Evolutionary conservation across 1,140 invertebrate genomes (phyloP).

Genomic region (Portunus trituberculatus): DNA sequence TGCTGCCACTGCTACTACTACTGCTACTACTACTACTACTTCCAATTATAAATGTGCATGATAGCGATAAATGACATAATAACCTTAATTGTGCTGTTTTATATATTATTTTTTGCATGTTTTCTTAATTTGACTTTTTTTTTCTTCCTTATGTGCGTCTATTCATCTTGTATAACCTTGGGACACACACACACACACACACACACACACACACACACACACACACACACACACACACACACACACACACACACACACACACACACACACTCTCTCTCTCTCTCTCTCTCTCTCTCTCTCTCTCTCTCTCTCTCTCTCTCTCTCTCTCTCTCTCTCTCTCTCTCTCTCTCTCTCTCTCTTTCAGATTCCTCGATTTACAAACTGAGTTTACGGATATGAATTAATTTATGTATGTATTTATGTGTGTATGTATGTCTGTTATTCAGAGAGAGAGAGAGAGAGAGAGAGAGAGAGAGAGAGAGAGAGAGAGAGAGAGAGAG

Average conservation of each 20-base stretch:
- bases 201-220: conserved; percentile 29
- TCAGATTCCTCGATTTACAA: not conserved
- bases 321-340: conserved; percentile 43
- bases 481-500: not conserved
- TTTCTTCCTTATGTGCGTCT: too few relatives aligned
- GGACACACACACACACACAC: conserved; percentile 17
- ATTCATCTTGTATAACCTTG: too few relatives aligned
- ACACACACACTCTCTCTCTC: not conserved
- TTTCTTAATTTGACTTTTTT: not conserved
- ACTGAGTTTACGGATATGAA: not conserved
- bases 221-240: conserved; percentile 35
- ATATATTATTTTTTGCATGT: not conserved
- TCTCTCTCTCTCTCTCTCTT: conserved; percentile 40
- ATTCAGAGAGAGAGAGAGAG: not conserved
- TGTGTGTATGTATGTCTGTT: conserved; percentile 26
- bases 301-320: not conserved
- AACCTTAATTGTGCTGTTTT: not conserved
- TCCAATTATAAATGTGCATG: not conserved
- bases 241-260: not conserved
- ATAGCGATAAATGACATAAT: not conserved
- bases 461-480: not conserved
- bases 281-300: too few relatives aligned
- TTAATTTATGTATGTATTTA: conserved; percentile 42
- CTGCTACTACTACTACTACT: too few relatives aligned
- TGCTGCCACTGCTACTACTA: too few relatives aligned